Conservation (phyloP, 2,797 vertebrate species). For the Petrocephalus schoutedeni region DNA sequence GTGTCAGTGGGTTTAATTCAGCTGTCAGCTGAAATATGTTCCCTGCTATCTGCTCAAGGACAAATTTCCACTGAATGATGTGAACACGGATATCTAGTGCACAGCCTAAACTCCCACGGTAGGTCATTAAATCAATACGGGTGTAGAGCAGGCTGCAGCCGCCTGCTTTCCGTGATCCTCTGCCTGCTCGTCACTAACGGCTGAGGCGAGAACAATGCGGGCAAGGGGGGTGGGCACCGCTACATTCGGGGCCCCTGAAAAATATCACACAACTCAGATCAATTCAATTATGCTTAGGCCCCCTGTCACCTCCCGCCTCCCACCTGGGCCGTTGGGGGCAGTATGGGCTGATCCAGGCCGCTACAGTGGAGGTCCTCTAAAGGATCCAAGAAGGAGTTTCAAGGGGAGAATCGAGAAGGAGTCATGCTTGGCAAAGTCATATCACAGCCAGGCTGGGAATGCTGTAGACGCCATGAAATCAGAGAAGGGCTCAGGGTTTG, state of each 20-base stretch:
- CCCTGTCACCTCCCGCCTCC: background rate
- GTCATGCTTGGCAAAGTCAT: conserved; percentile 16
- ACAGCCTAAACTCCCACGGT: conserved; percentile 12
- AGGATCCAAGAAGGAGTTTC: background rate
- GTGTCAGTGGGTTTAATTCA: background rate
- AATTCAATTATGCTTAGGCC: background rate
- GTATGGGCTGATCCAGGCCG: background rate
- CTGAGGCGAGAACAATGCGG: background rate
- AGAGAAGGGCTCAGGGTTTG: background rate
- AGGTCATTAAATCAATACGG: conserved; percentile 11
- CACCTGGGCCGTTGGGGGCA: background rate
- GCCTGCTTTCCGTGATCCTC: background rate
- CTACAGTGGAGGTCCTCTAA: background rate
- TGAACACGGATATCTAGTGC: background rate
- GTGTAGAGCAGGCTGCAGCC: background rate
- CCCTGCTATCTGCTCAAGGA: conserved; percentile 10
- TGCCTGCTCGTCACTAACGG: background rate
- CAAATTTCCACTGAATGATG: background rate
- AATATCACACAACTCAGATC: background rate
- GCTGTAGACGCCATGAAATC: background rate
- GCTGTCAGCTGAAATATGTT: conserved; percentile 7
- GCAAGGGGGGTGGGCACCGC: background rate
- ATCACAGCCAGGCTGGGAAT: conserved; percentile 31
- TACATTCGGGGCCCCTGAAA: background rate
- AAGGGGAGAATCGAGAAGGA: background rate